Conservation (phyloP, 53 echinoderm and acorn worm species). For the Hippasteria phrygiana region DNA sequence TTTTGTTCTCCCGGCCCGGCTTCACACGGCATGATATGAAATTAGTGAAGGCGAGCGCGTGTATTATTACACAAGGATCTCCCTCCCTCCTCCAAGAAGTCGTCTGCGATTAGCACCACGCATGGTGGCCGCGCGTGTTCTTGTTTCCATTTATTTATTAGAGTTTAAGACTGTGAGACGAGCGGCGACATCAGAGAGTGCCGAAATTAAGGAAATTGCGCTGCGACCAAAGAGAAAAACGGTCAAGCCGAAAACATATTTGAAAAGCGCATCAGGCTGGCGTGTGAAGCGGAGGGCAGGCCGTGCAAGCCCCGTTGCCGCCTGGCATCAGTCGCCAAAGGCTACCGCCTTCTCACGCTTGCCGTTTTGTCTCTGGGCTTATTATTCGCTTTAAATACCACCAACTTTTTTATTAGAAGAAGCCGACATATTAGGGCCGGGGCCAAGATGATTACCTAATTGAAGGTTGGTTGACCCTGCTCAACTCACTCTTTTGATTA, state of each 20-base stretch:
- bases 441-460: constrained; percentile 51
- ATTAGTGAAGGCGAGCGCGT: constrained; percentile 31
- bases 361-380: constrained; percentile 50
- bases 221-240: constrained; percentile 52
- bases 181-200: constrained; percentile 56
- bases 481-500: constrained; percentile 36
- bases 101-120: constrained; percentile 52
- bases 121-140: constrained; percentile 45
- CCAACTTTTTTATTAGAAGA: constrained; percentile 61
- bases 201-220: constrained; percentile 63
- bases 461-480: constrained; percentile 46
- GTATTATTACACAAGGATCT: neutral
- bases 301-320: constrained; percentile 2
- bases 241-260: constrained; percentile 46
- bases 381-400: constrained; percentile 54
- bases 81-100: constrained; percentile 4
- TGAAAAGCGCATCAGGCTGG: constrained; percentile 33
- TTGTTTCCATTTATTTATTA: constrained; percentile 56
- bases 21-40: constrained; percentile 5
- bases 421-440: constrained; percentile 54
- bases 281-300: constrained; percentile 12
- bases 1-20: neutral
- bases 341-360: constrained; percentile 38
- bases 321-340: constrained; percentile 26
- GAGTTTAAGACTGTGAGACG: constrained; percentile 20